Evolutionary conservation across 1,140 invertebrate genomes (phyloP).

Genomic region (Homarus americanus): DNA sequence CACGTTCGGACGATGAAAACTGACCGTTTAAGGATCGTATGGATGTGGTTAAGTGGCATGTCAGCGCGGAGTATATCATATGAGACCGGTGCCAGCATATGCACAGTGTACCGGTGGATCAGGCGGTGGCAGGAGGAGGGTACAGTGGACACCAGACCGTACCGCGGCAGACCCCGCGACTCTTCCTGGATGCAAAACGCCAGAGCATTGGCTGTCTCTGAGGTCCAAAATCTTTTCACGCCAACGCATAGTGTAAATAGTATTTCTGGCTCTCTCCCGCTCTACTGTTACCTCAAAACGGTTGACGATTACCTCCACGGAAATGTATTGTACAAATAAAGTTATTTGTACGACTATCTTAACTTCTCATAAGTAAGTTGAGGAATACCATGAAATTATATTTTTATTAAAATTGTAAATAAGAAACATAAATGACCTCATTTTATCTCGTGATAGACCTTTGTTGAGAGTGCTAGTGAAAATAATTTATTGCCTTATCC

Average conservation of each 20-base stretch:
- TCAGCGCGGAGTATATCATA: conserved; percentile 6
- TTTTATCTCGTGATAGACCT: too few relatives aligned
- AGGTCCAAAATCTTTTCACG: not conserved
- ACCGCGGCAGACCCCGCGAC: not conserved
- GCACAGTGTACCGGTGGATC: conserved; percentile 28
- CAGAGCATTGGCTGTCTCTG: not conserved
- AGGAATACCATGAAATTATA: too few relatives aligned
- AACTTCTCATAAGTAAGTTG: too few relatives aligned
- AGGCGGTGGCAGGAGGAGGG: conserved; percentile 15
- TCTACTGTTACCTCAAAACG: not conserved
- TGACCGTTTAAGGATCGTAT: conserved; percentile 11
- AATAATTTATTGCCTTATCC: too few relatives aligned
- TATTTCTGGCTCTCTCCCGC: not conserved
- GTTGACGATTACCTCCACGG: too few relatives aligned
- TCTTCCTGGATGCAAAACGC: not conserved
- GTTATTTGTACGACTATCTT: too few relatives aligned
- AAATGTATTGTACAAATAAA: too few relatives aligned
- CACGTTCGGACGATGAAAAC: not conserved
- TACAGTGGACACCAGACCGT: not conserved
- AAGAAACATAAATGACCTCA: too few relatives aligned
- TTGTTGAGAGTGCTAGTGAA: too few relatives aligned
- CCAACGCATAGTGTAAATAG: not conserved
- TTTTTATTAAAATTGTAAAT: too few relatives aligned
- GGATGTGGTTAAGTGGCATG: conserved; percentile 34
- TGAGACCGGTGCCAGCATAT: not conserved